A percentile compares a stretch with the other conserved stretches of the same genome.
Conservation (phyloP, 1,140 invertebrate species). For the Caenorhabditis tropicalis region DNA sequence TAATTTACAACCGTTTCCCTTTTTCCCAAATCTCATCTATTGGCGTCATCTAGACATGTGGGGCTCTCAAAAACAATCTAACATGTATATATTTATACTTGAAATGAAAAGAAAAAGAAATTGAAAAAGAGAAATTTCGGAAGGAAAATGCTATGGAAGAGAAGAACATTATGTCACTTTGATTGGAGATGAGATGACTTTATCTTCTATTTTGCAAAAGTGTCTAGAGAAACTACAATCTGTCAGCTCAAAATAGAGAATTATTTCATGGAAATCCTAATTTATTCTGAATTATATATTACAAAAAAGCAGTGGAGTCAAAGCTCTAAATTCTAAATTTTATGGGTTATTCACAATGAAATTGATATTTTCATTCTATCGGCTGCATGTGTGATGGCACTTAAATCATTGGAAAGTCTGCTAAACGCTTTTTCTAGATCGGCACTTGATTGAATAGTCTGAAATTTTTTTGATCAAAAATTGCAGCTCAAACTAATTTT, state of each 20-base stretch:
- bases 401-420: neutral
- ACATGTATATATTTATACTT: neutral
- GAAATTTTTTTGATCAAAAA: neutral
- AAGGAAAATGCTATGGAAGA: neutral
- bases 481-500: neutral
- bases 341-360: neutral
- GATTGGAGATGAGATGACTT: neutral
- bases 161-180: neutral
- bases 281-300: no score
- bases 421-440: conserved; percentile 32
- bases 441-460: conserved; percentile 23
- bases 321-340: neutral
- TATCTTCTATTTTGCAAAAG: no score
- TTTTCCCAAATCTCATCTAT: neutral
- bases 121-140: no score
- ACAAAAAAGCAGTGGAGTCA: no score
- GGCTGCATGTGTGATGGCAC: neutral
- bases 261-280: no score
- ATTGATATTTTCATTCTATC: neutral
- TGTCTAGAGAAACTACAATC: no score
- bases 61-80: neutral
- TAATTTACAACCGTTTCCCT: conserved; percentile 15
- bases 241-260: no score
- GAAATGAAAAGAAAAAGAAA: no score
- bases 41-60: neutral